Percentiles rank a stretch among this genome's conserved stretches.
Evolutionary conservation across 2,888 invertebrate genomes (phyloP).

Genomic region (Papilio protenor): DNA sequence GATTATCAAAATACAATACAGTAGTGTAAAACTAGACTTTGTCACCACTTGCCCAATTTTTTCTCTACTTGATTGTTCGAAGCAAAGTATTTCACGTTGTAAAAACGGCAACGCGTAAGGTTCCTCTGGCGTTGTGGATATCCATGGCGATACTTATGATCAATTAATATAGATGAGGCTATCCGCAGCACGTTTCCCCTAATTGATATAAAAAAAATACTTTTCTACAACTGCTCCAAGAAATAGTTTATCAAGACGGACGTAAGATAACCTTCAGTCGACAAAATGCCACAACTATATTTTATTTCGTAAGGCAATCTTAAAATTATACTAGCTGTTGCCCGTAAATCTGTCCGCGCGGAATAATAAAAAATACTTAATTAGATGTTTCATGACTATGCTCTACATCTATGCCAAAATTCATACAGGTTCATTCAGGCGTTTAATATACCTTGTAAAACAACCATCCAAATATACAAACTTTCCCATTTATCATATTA

Average conservation of each 20-base stretch:
- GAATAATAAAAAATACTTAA: too few relatives aligned
- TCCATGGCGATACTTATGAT: too few relatives aligned
- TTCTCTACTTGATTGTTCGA: neutral
- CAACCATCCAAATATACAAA: too few relatives aligned
- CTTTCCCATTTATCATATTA: neutral
- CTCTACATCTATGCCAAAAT: too few relatives aligned
- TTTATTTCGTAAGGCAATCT: constrained; percentile 33
- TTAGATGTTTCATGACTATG: too few relatives aligned
- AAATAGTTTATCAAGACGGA: constrained; percentile 5
- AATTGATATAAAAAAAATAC: neutral
- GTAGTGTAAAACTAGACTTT: neutral
- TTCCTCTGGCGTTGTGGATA: too few relatives aligned
- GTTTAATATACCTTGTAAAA: too few relatives aligned
- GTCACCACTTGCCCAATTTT: neutral
- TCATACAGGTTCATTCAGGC: too few relatives aligned
- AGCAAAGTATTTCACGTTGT: too few relatives aligned
- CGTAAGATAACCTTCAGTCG: constrained; percentile 33
- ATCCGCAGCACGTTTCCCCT: neutral
- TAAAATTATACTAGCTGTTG: neutral
- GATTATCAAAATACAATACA: neutral
- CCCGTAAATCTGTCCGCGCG: too few relatives aligned
- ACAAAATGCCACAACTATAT: constrained; percentile 27
- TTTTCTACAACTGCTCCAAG: constrained; percentile 32
- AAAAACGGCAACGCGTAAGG: too few relatives aligned
- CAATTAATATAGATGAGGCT: too few relatives aligned